Evolutionary conservation across 2,113 vertebrate genomes (phyloP).

Genomic region (Willisornis vidua): DNA sequence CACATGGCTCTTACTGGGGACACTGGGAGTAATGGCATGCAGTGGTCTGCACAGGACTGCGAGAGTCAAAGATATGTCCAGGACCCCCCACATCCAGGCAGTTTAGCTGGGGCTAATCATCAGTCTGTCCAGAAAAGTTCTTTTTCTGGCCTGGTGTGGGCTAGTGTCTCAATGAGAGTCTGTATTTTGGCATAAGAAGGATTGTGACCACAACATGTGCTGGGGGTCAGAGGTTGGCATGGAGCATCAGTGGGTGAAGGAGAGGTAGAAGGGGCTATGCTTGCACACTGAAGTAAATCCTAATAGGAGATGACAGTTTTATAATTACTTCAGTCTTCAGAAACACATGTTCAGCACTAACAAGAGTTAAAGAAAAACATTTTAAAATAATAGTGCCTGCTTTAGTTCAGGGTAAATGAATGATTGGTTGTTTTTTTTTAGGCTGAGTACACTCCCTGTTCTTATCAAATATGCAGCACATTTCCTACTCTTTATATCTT

Average conservation of each 20-base stretch:
- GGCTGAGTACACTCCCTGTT: not conserved
- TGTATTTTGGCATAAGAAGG: not conserved
- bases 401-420: not conserved
- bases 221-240: accelerated
- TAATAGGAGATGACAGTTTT: not conserved
- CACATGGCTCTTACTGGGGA: accelerated
- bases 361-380: accelerated
- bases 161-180: accelerated
- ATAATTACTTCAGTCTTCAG: not conserved
- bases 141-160: not conserved
- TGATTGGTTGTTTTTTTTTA: not conserved
- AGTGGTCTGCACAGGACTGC: not conserved
- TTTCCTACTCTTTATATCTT: not conserved
- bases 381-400: not conserved
- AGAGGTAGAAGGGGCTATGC: not conserved
- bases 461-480: not conserved
- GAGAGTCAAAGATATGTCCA: not conserved
- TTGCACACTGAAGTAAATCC: not conserved
- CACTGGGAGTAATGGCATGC: accelerated
- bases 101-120: not conserved
- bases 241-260: accelerated
- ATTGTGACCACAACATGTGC: too few relatives aligned
- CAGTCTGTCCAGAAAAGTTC: not conserved
- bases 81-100: not conserved
- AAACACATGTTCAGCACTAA: not conserved